These are phyloP conservation scores for Paracanthobrama guichenoti DNA, from an alignment of 2,113 vertebrate species.

Conservation along the genomic window DNA sequence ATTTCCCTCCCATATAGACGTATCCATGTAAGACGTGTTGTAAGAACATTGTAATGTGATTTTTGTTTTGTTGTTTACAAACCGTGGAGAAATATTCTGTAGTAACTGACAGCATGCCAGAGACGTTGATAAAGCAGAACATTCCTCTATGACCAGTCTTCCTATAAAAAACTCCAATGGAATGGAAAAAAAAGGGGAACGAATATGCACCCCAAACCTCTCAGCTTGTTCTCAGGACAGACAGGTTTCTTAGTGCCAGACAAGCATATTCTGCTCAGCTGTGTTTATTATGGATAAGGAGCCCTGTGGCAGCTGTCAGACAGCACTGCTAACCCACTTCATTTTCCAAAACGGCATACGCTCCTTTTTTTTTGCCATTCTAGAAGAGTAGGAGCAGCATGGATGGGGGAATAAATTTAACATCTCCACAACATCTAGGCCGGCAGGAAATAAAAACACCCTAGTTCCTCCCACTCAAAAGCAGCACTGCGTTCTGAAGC, in stretches of 20 bases:
- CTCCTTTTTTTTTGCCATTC: conserved; percentile 11
- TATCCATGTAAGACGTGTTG: no score
- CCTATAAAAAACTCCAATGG: not conserved
- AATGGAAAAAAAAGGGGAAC: not conserved
- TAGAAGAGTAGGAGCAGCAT: conserved; percentile 22
- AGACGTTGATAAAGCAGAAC: not conserved
- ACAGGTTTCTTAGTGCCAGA: conserved; percentile 16
- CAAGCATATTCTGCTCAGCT: conserved; percentile 7
- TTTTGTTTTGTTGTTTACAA: not conserved
- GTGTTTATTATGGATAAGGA: conserved; percentile 29
- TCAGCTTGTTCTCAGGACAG: not conserved
- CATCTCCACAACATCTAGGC: conserved; percentile 43
- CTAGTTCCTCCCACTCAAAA: conserved; percentile 50
- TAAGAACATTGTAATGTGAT: no score
- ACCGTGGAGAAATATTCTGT: not conserved
- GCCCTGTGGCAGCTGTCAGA: conserved; percentile 26
- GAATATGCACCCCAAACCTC: not conserved
- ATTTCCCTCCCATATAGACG: no score
- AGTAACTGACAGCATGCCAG: not conserved
- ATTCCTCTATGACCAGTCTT: not conserved
- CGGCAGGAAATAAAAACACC: conserved; percentile 39
- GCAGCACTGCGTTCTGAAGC: conserved; percentile 37
- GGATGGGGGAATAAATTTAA: conserved; percentile 38
- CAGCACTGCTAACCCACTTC: conserved; percentile 28
- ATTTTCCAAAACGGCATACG: conserved; percentile 12